These are phyloP conservation scores for Synaphobranchus kaupii DNA, from an alignment of 2,797 vertebrate genomes.

Conservation along the genomic window DNA sequence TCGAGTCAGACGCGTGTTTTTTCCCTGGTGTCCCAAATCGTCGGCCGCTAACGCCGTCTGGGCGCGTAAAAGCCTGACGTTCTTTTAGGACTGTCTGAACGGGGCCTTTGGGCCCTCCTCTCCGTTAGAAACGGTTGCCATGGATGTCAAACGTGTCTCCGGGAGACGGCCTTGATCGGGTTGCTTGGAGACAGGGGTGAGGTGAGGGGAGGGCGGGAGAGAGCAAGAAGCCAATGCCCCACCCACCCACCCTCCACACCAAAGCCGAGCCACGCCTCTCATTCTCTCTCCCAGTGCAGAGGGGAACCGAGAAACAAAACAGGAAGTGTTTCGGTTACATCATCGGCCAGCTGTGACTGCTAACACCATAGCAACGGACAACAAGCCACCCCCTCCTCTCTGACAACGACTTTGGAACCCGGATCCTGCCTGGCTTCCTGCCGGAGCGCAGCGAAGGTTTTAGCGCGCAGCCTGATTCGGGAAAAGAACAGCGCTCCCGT, in stretches of 20 bases:
- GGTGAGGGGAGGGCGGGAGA: background rate
- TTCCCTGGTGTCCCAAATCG: too few species aligned
- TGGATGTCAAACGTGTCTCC: background rate
- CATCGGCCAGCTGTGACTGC: constrained; percentile 27
- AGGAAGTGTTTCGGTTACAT: constrained; percentile 49
- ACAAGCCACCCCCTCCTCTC: constrained; percentile 28
- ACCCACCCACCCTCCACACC: constrained; percentile 10
- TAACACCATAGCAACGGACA: constrained; percentile 54
- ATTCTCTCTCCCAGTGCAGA: constrained; percentile 37
- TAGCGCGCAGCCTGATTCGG: background rate
- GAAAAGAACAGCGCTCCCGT: background rate
- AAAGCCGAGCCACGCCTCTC: background rate
- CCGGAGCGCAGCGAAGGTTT: background rate
- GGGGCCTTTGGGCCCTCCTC: background rate
- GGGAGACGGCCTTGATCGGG: background rate
- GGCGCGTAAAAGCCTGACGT: background rate
- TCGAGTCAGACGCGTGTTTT: too few species aligned
- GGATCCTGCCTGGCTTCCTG: constrained; percentile 10
- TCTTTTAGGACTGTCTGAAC: background rate
- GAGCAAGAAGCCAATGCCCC: background rate
- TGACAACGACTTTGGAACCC: background rate
- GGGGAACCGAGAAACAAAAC: constrained; percentile 57
- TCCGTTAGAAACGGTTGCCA: background rate
- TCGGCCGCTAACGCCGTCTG: background rate
- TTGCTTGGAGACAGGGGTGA: background rate